Base-by-base conservation (phyloP, 2,113 vertebrate species). In the Polypterus bichir region DNA sequence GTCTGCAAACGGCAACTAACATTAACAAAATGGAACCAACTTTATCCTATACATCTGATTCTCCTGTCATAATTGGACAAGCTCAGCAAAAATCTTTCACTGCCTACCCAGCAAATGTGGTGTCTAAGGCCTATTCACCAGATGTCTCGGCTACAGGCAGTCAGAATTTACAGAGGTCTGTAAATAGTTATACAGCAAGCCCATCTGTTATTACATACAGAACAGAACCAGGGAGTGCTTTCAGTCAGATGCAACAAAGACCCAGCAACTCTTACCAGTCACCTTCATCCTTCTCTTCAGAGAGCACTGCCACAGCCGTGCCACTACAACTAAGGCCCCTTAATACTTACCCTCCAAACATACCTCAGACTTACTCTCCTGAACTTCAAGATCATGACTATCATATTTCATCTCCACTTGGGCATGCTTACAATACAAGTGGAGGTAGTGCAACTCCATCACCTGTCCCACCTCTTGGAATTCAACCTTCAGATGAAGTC, bases 291-390 rank as follows among this genome's bases (percentile, higher is more conserved):
- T 74, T 58, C 47, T 73, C 74, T 57, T 65, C 73, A 44, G 67
- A 66, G 62, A 6, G 72, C 9, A 27, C 48, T 0, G 79, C 76
- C 6, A 62, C 60, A 11, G 56, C 64, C 7, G 66, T 70, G 54
- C 75, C 73, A 69, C 71, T 88, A 69, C 78, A 86, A 78, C 71
- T 81, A 52, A 80, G 72, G 65, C 74, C 83, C 10, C 69, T 74
- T 49, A 80, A 74, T 68, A 71, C 47, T 9, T 85, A 82, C 54
- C 78, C 79, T 0, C 68, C 77, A 2, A 86, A 78, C 64, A 47
- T 67, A 46, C 60, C 76, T 48, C 64, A 70, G 10, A 47, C 73
- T 47, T 74, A 74, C 57, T 68, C 78, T 46, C 69, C 71, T 71
- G 46, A 80, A 44, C 56, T 63, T 61, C 47, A 60, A 4, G 78